A percentile compares a stretch with the other conserved stretches of the same genome.
phyloP scores from a whole-genome alignment of 2,797 vertebrate genomes.

The Siniperca undulata region DNA sequence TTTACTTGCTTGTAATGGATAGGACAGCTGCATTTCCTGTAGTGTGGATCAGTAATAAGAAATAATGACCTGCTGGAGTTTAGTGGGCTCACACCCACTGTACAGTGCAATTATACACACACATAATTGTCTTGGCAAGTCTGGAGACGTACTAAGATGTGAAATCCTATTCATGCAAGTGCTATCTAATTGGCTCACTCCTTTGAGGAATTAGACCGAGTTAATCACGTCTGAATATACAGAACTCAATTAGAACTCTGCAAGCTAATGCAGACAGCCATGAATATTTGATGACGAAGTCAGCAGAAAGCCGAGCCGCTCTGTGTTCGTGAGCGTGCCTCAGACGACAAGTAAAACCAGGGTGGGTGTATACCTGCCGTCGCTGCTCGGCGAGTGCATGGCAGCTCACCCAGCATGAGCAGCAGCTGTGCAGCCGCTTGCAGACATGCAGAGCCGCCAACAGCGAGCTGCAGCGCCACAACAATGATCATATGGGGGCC shows the following conservation, averaged over 20 bases:
- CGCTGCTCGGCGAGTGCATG: constrained; percentile 23
- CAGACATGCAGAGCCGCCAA: constrained; percentile 12
- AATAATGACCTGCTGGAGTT: constrained; percentile 77
- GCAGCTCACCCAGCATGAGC: constrained; percentile 44
- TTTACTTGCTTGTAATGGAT: constrained; percentile 52
- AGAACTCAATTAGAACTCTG: constrained; percentile 86
- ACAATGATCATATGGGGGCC: constrained; percentile 42
- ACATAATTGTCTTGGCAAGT: constrained; percentile 78
- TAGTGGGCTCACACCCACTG: constrained; percentile 68
- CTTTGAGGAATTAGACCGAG: constrained; percentile 87
- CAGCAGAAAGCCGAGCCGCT: constrained; percentile 71
- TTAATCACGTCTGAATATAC: constrained; percentile 87
- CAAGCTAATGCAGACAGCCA: constrained; percentile 84
- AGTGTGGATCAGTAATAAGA: constrained; percentile 69
- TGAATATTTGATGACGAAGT: constrained; percentile 86
- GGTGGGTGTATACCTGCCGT: constrained; percentile 69
- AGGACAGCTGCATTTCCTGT: constrained; percentile 59
- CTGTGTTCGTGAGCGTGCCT: constrained; percentile 40
- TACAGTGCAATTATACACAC: constrained; percentile 70
- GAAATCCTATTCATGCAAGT: constrained; percentile 83
- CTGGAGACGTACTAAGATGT: constrained; percentile 74
- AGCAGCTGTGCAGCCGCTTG: constrained; percentile 41
- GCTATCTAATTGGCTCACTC: constrained; percentile 86
- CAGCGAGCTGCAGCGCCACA: constrained; percentile 21
- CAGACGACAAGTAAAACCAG: constrained; percentile 62